Conservation (phyloP, 1,140 invertebrate species). For the Drosophila parvula region DNA sequence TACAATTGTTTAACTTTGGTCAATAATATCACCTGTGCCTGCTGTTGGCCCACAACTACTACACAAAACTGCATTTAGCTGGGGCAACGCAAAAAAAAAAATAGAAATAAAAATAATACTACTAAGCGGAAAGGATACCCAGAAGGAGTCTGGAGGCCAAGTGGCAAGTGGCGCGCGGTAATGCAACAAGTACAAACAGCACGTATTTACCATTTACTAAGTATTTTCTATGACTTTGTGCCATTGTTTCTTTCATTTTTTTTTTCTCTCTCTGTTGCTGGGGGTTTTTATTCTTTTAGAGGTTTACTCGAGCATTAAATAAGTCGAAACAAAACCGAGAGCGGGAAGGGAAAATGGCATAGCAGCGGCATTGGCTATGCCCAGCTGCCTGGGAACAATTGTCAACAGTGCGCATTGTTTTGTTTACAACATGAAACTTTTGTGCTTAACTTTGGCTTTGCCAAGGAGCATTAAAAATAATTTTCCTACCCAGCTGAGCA, state of each 20-base stretch:
- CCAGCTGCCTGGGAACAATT: slow-evolving; percentile 65
- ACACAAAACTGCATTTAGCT: slow-evolving; percentile 67
- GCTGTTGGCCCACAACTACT: slow-evolving; percentile 37
- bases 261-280: slow-evolving; percentile 10
- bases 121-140: slow-evolving; percentile 14
- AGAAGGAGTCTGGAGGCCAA: slow-evolving; percentile 33
- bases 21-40: slow-evolving; percentile 75
- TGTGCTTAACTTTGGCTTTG: slow-evolving; percentile 60
- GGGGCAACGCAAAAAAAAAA: not conserved
- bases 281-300: slow-evolving; percentile 48
- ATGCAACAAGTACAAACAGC: slow-evolving; percentile 71
- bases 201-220: slow-evolving; percentile 77
- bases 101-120: slow-evolving; percentile 5
- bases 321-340: slow-evolving; percentile 53
- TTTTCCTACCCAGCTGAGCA: slow-evolving; percentile 56
- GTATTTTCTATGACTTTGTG: slow-evolving; percentile 75
- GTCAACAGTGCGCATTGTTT: slow-evolving; percentile 72
- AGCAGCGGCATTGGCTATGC: slow-evolving; percentile 14
- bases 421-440: slow-evolving; percentile 70
- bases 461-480: slow-evolving; percentile 61
- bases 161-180: slow-evolving; percentile 19
- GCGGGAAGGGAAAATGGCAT: not conserved
- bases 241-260: slow-evolving; percentile 49
- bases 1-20: slow-evolving; percentile 77
- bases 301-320: slow-evolving; percentile 79